These are phyloP conservation scores for Phalacrocorax carbo DNA, from an alignment of 2,113 vertebrate genomes.

Conservation along the genomic window DNA sequence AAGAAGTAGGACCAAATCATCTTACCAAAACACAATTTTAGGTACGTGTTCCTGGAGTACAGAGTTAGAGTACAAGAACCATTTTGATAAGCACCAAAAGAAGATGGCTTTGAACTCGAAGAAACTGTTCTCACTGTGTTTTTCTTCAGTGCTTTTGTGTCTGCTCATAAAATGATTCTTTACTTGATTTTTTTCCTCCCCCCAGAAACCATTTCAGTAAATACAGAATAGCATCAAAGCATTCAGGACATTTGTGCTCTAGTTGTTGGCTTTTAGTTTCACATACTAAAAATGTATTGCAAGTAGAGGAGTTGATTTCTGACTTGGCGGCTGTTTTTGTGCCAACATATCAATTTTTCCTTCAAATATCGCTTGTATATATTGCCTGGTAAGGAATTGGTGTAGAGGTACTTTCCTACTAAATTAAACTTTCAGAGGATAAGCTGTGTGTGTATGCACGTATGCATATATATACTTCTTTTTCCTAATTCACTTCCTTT, in stretches of 20 bases:
- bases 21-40: background rate
- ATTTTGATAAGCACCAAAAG: background rate
- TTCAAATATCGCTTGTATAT: background rate
- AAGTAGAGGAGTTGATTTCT: background rate
- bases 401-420: background rate
- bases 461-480: background rate
- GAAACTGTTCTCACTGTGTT: background rate
- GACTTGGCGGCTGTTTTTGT: background rate
- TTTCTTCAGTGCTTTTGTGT: conserved; percentile 6
- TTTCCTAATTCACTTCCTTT: background rate
- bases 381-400: background rate
- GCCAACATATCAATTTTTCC: background rate
- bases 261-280: conserved; percentile 3
- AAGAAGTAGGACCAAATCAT: background rate
- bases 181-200: background rate
- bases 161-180: background rate
- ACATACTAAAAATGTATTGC: background rate
- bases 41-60: background rate
- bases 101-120: background rate
- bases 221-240: background rate
- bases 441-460: background rate
- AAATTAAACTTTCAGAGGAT: background rate
- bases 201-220: background rate
- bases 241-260: background rate
- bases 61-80: background rate